These are phyloP conservation scores for Orcinus orca DNA, from an alignment of 2,113 vertebrate genomes.

Conservation along the genomic window DNA sequence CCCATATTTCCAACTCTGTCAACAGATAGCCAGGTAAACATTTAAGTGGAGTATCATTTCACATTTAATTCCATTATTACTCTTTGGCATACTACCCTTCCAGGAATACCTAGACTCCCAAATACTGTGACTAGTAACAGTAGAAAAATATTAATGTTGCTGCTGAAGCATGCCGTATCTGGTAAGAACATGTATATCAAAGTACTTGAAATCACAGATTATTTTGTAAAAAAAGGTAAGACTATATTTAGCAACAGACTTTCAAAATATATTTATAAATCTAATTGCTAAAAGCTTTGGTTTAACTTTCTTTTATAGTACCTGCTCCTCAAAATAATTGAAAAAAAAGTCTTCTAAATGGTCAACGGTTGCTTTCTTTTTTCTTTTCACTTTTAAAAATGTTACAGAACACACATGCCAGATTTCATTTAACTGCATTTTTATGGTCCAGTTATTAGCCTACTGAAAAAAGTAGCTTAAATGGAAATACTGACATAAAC, in stretches of 20 bases:
- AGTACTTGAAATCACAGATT: slow-evolving; percentile 1
- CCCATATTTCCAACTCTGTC: background rate
- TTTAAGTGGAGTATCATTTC: background rate
- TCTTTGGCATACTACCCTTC: background rate
- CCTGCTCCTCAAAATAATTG: slow-evolving; percentile 78
- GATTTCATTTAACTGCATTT: slow-evolving; percentile 84
- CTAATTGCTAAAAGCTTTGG: slow-evolving; percentile 74
- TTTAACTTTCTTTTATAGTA: slow-evolving; percentile 70
- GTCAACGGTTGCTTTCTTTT: slow-evolving; percentile 76
- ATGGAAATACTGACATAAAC: slow-evolving; percentile 86
- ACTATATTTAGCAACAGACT: slow-evolving; percentile 58
- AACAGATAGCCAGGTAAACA: background rate
- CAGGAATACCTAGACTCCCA: background rate
- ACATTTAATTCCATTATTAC: slow-evolving; percentile 26
- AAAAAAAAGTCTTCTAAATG: slow-evolving; percentile 73
- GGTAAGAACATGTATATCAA: background rate
- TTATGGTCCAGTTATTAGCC: slow-evolving; percentile 83
- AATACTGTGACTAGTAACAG: background rate
- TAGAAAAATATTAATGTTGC: background rate
- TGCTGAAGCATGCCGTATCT: background rate
- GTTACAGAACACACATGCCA: slow-evolving; percentile 80
- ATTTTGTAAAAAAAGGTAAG: slow-evolving; percentile 41
- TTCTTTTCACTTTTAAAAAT: slow-evolving; percentile 64
- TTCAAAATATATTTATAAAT: slow-evolving; percentile 75
- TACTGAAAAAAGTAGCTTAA: slow-evolving; percentile 78